A percentile compares a stretch with the other conserved stretches of the same genome.
Evolutionary conservation across 1,140 invertebrate genomes (phyloP).

Genomic region (Scaptomyza pallida): DNA sequence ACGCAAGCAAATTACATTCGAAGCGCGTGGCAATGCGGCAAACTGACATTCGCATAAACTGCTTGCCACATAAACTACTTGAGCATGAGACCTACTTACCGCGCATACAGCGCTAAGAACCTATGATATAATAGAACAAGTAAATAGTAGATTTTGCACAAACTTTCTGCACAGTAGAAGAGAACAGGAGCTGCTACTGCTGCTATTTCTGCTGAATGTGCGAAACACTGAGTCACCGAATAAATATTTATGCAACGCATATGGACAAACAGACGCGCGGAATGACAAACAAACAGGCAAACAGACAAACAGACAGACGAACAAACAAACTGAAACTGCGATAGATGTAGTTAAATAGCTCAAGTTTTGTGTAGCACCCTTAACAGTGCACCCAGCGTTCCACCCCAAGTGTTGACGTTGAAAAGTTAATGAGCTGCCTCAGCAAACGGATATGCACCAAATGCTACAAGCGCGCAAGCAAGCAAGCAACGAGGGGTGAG

Average conservation of each 20-base stretch:
- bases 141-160: constrained; percentile 35
- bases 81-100: constrained; percentile 13
- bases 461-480: too few species aligned
- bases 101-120: constrained; percentile 9
- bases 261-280: constrained; percentile 47
- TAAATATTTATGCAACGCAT: constrained; percentile 72
- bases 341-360: constrained; percentile 76
- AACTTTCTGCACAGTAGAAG: constrained; percentile 27
- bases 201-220: constrained; percentile 5
- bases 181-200: not conserved
- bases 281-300: constrained; percentile 32
- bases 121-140: constrained; percentile 45
- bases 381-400: constrained; percentile 41
- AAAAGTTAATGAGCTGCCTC: constrained; percentile 66
- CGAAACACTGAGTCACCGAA: constrained; percentile 41
- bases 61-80: not conserved
- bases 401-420: constrained; percentile 55
- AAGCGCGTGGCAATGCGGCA: too few species aligned
- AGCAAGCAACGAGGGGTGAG: not conserved
- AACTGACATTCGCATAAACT: not conserved
- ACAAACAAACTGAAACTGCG: constrained; percentile 37
- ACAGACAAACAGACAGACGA: constrained; percentile 32
- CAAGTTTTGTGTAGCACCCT: constrained; percentile 63
- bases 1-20: constrained; percentile 61
- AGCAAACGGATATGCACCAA: constrained; percentile 1